Base-by-base conservation (phyloP, 2,797 vertebrate species). In the Telmatherina bonti region DNA sequence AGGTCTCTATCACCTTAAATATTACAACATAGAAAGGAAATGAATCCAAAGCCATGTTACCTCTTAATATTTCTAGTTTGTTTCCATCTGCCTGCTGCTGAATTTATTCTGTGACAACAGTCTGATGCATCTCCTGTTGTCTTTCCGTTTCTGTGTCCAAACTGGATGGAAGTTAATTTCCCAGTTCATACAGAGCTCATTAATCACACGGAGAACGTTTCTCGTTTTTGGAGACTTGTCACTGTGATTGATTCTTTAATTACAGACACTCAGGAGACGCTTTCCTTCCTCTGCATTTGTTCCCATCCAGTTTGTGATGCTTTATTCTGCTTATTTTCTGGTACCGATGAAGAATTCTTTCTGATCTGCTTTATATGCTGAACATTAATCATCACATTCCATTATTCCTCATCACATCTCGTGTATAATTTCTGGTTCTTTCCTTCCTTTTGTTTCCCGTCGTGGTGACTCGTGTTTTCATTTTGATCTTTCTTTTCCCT, bases 181-280 rank as follows among this genome's bases (percentile, higher is more conserved):
- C 26, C 61, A 63, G 67, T 60, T 77, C 45, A 43, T 69, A 16
- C 59, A 30, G n/a, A 61, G 69, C 79, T 88, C 78, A 70, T 78
- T 85, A 83, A 85, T 84, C 74, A 24, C 63, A 24, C 57, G 47
- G 54, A 59, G 58, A 31, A 16, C 27, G n/a, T 49, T 84, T 8
- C 70, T 55, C 66, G 74, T 83, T 77, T 83, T 79, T 70, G 15
- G 41, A 45, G 41, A 8, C 41, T 8, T 45, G 41, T 45, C 41
- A 45, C 41, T n/a, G 38, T 43, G 38, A 43, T 80, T 75, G 66
- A 81, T 84, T 78, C 67, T 85, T 83, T 85, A 78, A 91, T 89
- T 81, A 69, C 27, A 67, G 52, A 38, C 56, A 29, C 36, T 35
- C 35, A 26, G 29, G 64, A 58, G 69, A 56, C 59, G 64, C 65